These are phyloP conservation scores for Palythoa grandis DNA, from an alignment of 92 coral and sea anemone genomes.

Conservation along the genomic window DNA sequence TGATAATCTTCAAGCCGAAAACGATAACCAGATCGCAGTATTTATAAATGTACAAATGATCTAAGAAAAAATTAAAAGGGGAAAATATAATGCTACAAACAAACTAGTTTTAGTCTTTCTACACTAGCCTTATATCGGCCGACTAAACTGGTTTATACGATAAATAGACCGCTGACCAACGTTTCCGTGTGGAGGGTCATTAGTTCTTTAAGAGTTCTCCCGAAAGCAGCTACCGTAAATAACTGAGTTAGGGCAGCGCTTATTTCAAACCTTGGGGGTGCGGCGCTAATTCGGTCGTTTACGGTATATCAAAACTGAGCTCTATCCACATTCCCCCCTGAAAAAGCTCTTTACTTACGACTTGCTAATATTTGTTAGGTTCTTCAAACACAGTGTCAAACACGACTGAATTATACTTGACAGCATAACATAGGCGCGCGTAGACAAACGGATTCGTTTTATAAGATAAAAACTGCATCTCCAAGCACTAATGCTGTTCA, in stretches of 20 bases:
- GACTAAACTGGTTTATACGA: background rate
- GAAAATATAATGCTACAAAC: background rate
- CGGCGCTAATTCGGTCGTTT: too few species aligned
- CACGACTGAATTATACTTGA: too few species aligned
- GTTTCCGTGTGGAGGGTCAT: background rate
- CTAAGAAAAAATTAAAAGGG: background rate
- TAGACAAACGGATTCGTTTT: too few species aligned
- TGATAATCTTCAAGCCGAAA: background rate
- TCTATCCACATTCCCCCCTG: too few species aligned
- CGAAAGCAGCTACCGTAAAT: too few species aligned
- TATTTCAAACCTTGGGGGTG: too few species aligned
- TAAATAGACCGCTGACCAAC: background rate
- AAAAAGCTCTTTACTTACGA: too few species aligned
- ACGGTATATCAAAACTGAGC: too few species aligned
- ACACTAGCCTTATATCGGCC: background rate
- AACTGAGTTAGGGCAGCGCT: too few species aligned
- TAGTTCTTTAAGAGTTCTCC: background rate
- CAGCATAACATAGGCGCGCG: too few species aligned
- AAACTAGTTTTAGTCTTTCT: background rate
- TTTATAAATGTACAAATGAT: background rate
- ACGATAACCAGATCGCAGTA: background rate
- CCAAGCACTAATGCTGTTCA: background rate
- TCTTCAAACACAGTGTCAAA: too few species aligned
- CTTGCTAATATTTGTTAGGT: too few species aligned
- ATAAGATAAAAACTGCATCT: background rate